Percentiles rank a stretch among this genome's conserved stretches.
phyloP scores from a whole-genome alignment of 2,888 invertebrate genomes.

The Syritta pipiens region DNA sequence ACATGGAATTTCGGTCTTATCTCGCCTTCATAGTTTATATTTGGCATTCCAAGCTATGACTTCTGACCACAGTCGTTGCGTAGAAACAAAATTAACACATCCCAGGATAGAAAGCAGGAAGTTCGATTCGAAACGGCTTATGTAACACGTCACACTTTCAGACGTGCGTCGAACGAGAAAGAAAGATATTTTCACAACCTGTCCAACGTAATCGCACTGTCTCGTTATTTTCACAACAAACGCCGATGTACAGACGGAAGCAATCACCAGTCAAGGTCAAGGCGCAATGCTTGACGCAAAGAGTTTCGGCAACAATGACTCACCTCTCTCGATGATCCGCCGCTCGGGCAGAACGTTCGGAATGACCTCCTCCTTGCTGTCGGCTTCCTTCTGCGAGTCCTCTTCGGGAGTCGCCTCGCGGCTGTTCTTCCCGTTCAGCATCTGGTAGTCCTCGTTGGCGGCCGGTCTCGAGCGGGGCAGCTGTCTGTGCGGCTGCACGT shows the following conservation, averaged over 20 bases:
- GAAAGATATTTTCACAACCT: too few relatives aligned
- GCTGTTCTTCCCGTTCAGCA: constrained; percentile 74
- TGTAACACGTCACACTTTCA: too few relatives aligned
- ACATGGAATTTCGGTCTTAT: not conserved
- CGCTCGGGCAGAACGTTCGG: constrained; percentile 75
- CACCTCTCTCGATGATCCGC: constrained; percentile 73
- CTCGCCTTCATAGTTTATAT: not conserved
- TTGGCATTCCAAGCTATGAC: not conserved
- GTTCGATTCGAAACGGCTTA: not conserved
- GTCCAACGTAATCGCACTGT: too few relatives aligned
- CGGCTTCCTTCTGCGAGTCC: constrained; percentile 80
- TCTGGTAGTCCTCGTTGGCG: constrained; percentile 76
- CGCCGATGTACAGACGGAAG: not conserved
- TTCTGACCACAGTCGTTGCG: too few relatives aligned
- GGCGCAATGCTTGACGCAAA: too few relatives aligned
- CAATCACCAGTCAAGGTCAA: constrained; percentile 15
- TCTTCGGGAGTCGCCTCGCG: constrained; percentile 83
- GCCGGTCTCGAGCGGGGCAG: constrained; percentile 72
- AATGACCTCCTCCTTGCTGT: constrained; percentile 73
- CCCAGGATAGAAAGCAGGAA: too few relatives aligned
- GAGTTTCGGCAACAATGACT: constrained; percentile 45
- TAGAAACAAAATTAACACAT: too few relatives aligned
- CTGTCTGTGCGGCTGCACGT: constrained; percentile 74
- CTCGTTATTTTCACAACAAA: too few relatives aligned
- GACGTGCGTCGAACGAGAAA: too few relatives aligned